Base-by-base conservation (phyloP, 1,140 invertebrate genomes). In the Delia radicum region DNA sequence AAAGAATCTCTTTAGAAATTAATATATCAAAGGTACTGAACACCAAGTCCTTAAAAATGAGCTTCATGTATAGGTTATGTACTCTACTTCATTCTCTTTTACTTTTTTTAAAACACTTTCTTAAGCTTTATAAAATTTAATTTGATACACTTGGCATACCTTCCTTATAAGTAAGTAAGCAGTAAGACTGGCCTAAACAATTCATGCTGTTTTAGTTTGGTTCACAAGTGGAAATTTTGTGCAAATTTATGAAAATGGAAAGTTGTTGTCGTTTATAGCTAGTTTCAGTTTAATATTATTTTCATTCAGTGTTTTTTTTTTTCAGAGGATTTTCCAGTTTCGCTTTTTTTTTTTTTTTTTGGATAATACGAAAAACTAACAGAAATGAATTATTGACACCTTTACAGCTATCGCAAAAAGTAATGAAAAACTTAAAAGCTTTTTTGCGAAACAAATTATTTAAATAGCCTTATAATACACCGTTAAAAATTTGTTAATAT, bases 181-280 rank as follows among this genome's bases (percentile, higher is more conserved):
- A 10, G 42, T 55, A 21, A 55, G 46, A 8, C 48, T 7, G 21
- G 48, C 21, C 48, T 55, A 24, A 24, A 55, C 18, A 55, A 55
- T 55, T 55, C 18, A 18, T 21, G 48, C 18, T 21, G 48, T 21
- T 55, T 15, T n/a, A 1, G 48, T 55, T 55, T 24, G 5, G 48
- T 55, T 55, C n/a, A 55, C 48, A 55, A 55, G 48, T 55, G 48
- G 48, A 55, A 55, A 55, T 55, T 55, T 55, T 55, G 48, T 55
- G 48, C 48, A 55, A 55, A 55, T 55, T 55, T 55, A 55, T 55
- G 48, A 55, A 55, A 55, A 55, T 55, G 48, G 48, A 55, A 55
- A 55, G 48, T 55, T 55, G 48, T 55, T 55, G 48, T 55, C 48
- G 48, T 55, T 55, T 55, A 55, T 21, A 21, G 48, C 48, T 55